Evolutionary conservation across 2,888 invertebrate genomes (phyloP).

Genomic region (Drosophila atripex): DNA sequence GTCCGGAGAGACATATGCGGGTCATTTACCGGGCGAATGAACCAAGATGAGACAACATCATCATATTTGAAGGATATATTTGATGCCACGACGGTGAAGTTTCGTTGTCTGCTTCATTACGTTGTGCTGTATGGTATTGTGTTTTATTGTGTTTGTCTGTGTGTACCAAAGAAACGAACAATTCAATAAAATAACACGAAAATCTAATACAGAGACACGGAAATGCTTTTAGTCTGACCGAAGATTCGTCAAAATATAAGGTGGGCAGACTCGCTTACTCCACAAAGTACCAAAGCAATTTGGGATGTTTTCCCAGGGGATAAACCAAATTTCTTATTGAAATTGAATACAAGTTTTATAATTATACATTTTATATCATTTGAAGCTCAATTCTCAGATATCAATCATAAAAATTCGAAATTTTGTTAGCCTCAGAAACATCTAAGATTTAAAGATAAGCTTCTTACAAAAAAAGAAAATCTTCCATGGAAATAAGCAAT

Average conservation of each 20-base stretch:
- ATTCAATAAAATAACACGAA: slow-evolving; percentile 60
- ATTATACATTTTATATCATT: not conserved
- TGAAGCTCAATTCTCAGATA: not conserved
- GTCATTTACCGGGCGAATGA: slow-evolving; percentile 58
- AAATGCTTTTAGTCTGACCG: slow-evolving; percentile 69
- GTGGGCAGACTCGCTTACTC: not conserved
- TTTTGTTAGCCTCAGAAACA: not conserved
- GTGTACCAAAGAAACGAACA: slow-evolving; percentile 44
- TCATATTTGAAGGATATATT: slow-evolving; percentile 31
- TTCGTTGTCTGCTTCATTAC: slow-evolving; percentile 22
- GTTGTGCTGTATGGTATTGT: not conserved
- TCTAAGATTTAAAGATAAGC: slow-evolving; percentile 6
- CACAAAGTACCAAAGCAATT: not conserved
- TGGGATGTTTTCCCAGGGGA: not conserved
- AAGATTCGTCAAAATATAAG: slow-evolving; percentile 43
- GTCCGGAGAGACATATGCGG: slow-evolving; percentile 54
- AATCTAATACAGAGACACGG: slow-evolving; percentile 62
- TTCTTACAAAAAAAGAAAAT: not conserved
- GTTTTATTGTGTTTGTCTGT: not conserved
- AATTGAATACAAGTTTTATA: not conserved
- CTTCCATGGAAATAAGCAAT: slow-evolving; percentile 22
- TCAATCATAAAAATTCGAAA: too few relatives aligned
- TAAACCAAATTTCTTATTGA: not conserved
- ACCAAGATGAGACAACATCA: slow-evolving; percentile 28
- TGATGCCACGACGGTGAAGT: slow-evolving; percentile 1